Conservation (phyloP, 2,113 vertebrate genomes). For the Mohoua ochrocephala region DNA sequence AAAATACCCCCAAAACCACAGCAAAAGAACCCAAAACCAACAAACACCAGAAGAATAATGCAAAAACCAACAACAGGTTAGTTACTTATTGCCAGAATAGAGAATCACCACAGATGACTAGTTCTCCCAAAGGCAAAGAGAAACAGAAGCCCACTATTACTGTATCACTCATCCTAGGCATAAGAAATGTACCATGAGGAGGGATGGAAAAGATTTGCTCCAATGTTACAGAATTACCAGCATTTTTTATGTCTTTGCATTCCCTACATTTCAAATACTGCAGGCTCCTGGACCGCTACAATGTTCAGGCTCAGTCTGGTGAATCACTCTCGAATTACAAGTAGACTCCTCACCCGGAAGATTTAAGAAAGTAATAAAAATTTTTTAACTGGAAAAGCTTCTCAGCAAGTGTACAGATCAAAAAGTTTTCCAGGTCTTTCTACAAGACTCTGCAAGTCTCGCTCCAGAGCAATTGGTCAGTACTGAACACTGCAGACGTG, state of each 20-base stretch:
- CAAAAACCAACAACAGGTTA: neutral
- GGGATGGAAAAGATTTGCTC: neutral
- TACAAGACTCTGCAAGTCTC: neutral
- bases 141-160: neutral
- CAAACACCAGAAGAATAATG: neutral
- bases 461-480: neutral
- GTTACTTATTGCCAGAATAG: neutral
- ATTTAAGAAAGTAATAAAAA: neutral
- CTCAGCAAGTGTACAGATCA: neutral
- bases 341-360: neutral
- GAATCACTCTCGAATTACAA: neutral
- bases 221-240: neutral
- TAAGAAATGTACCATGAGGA: neutral
- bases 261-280: neutral
- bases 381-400: neutral
- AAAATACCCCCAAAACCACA: neutral
- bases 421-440: neutral
- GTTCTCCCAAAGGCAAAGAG: neutral
- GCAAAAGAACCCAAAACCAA: neutral
- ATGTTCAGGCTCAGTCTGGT: neutral
- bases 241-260: neutral
- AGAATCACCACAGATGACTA: neutral
- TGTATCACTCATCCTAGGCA: neutral
- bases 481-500: neutral
- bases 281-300: neutral